phyloP scores from a whole-genome alignment of 2,797 vertebrate genomes.

The Oreonectes daqikongensis region DNA sequence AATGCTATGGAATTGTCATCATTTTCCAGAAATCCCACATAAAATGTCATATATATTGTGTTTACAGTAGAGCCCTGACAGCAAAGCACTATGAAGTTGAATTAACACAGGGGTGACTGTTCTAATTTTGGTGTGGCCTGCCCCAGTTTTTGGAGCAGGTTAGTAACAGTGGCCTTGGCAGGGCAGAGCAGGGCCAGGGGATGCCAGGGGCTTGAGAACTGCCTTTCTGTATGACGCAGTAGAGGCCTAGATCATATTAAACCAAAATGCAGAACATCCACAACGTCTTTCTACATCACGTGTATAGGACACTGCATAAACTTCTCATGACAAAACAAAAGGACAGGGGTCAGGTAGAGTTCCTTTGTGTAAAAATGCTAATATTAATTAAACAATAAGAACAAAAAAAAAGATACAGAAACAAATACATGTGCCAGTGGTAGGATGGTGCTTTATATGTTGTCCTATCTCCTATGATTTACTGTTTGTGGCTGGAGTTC shows the following conservation, averaged over 20 bases:
- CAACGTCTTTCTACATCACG: constrained; percentile 59
- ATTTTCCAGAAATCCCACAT: no score
- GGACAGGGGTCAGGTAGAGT: neutral
- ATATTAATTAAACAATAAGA: neutral
- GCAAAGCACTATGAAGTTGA: neutral
- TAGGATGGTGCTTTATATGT: no score
- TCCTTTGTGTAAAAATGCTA: neutral
- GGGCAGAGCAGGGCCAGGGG: neutral
- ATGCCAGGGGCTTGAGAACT: constrained; percentile 48
- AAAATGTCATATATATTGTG: constrained; percentile 6
- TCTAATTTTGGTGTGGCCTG: constrained; percentile 43
- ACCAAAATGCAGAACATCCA: constrained; percentile 12
- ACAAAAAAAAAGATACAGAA: no score
- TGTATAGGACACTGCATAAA: neutral
- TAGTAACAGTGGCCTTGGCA: constrained; percentile 41
- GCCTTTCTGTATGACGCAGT: constrained; percentile 10
- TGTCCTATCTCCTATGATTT: no score
- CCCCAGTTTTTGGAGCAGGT: constrained; percentile 12
- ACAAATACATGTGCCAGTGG: no score
- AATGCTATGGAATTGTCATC: no score
- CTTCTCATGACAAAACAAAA: constrained; percentile 6
- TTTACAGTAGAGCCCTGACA: constrained; percentile 21
- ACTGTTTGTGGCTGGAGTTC: no score
- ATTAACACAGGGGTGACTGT: constrained; percentile 29
- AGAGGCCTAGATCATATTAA: constrained; percentile 15